Evolutionary conservation across 2,113 vertebrate species (phyloP).

Genomic region (Onychorhynchus coronatus): DNA sequence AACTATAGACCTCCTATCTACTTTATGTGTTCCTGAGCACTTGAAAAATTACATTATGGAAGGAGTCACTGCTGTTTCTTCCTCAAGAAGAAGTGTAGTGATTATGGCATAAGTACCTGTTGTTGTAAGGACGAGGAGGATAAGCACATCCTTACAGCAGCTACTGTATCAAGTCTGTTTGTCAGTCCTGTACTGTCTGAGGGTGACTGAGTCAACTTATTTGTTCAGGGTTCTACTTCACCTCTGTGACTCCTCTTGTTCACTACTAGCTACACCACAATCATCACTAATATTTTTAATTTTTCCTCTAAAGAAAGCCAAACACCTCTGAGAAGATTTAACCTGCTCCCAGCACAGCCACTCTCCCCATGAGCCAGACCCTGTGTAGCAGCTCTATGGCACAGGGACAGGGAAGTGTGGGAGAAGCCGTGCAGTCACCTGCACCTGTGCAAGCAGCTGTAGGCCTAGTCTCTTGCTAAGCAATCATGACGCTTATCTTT

Average conservation of each 20-base stretch:
- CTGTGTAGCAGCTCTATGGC: neutral
- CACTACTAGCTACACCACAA: neutral
- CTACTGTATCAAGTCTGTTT: neutral
- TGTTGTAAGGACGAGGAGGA: neutral
- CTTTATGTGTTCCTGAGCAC: neutral
- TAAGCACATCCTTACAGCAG: neutral
- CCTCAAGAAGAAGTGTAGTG: neutral
- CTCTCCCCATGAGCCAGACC: accelerated
- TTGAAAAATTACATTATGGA: neutral
- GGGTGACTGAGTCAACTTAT: neutral
- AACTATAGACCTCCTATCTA: neutral
- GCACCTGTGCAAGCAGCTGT: neutral
- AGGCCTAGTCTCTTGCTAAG: neutral
- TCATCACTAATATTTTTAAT: neutral
- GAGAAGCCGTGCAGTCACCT: neutral
- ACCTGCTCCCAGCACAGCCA: accelerated
- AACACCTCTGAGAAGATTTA: neutral
- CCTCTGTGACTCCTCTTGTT: neutral
- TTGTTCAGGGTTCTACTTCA: neutral
- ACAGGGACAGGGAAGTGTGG: accelerated
- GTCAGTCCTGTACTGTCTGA: neutral
- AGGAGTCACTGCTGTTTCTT: neutral
- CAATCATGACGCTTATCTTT: neutral
- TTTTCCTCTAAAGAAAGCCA: neutral
- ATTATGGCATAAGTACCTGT: neutral